phyloP scores from a whole-genome alignment of 2,113 vertebrate genomes.

The crab-eating macaque (Macaca fascicularis) region DNA sequence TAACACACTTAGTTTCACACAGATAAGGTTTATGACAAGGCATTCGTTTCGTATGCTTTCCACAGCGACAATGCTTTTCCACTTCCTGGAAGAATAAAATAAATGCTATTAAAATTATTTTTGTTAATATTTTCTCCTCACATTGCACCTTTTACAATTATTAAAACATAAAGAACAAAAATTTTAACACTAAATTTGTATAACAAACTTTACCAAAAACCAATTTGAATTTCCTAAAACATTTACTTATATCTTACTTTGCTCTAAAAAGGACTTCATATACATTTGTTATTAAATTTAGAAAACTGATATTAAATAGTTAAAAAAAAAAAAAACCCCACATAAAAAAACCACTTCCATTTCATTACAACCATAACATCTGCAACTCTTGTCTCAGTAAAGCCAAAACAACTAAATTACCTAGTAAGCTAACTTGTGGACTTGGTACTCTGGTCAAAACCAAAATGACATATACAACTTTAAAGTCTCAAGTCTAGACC shows the following conservation, averaged over 20 bases:
- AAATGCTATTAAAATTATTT: constrained; percentile 36
- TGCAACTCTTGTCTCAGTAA: background rate
- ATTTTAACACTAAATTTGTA: background rate
- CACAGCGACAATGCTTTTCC: constrained; percentile 96
- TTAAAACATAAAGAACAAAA: constrained; percentile 37
- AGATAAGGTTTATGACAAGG: constrained; percentile 95
- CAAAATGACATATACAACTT: background rate
- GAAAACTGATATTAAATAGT: background rate
- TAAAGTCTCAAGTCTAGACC: background rate
- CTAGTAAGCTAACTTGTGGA: background rate
- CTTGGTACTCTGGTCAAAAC: background rate
- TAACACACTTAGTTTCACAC: constrained; percentile 95
- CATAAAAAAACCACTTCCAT: background rate
- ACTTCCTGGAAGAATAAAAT: constrained; percentile 88
- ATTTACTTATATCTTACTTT: constrained; percentile 19
- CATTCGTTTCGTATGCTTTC: constrained; percentile 91
- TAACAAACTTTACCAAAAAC: background rate
- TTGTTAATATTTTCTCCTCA: background rate
- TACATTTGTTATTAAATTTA: constrained; percentile 42
- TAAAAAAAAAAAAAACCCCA: background rate
- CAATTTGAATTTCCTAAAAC: constrained; percentile 46
- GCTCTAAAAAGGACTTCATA: background rate
- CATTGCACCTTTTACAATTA: constrained; percentile 5
- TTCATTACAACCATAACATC: background rate
- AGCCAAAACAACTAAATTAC: background rate